phyloP scores from a whole-genome alignment of 2,888 invertebrate genomes.

The Cetonia aurata region DNA sequence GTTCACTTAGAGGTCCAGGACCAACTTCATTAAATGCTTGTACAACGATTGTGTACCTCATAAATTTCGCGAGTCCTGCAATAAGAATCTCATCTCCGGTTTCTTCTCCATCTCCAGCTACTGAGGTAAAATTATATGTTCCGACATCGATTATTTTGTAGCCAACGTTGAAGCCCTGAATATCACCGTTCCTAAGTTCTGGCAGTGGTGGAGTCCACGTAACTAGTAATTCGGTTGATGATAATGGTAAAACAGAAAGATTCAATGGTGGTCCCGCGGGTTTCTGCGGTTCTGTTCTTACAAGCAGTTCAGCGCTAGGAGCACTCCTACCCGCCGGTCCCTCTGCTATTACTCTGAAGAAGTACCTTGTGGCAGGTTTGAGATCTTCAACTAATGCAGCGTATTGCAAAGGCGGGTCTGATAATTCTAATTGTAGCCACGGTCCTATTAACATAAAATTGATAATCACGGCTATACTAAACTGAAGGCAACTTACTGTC shows the following conservation, averaged over 20 bases:
- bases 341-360: constrained; percentile 79
- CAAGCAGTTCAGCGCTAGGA: constrained; percentile 74
- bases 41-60: constrained; percentile 77
- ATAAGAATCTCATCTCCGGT: constrained; percentile 76
- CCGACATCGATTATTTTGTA: constrained; percentile 70
- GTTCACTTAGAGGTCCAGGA: constrained; percentile 78
- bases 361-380: constrained; percentile 79
- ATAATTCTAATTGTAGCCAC: constrained; percentile 77
- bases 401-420: constrained; percentile 73
- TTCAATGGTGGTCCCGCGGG: constrained; percentile 79
- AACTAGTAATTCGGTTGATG: constrained; percentile 79
- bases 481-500: constrained; percentile 68
- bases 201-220: constrained; percentile 80
- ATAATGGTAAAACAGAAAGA: constrained; percentile 76
- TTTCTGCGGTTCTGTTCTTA: constrained; percentile 78
- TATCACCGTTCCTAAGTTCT: constrained; percentile 79
- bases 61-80: constrained; percentile 75
- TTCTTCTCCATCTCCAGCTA: constrained; percentile 78
- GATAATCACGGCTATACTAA: background rate
- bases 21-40: constrained; percentile 83
- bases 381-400: constrained; percentile 76
- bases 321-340: constrained; percentile 80
- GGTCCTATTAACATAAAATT: constrained; percentile 62
- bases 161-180: constrained; percentile 80
- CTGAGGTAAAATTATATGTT: constrained; percentile 77